A percentile compares a stretch with the other conserved stretches of the same genome.
phyloP scores from a whole-genome alignment of 1,140 invertebrate genomes.

The Neodiprion virginianus region DNA sequence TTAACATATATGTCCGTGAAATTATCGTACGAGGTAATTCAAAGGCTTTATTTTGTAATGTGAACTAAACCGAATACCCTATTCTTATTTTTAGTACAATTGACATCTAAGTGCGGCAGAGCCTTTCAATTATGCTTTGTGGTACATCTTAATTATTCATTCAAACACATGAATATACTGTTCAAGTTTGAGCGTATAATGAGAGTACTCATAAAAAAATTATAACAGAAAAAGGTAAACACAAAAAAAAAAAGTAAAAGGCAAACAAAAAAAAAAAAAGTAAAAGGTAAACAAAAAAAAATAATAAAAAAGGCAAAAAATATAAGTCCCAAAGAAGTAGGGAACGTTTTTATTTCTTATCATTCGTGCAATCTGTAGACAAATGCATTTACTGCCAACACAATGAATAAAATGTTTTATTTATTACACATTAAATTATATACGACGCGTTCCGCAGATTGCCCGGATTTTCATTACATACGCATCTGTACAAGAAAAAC shows the following conservation, averaged over 20 bases:
- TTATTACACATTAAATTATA: not conserved
- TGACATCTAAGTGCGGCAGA: no score
- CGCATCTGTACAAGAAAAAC: not conserved
- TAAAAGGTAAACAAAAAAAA: not conserved
- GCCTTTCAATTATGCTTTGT: no score
- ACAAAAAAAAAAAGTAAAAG: not conserved
- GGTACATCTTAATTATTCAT: no score
- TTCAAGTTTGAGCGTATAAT: no score
- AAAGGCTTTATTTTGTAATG: no score
- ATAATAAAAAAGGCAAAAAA: not conserved
- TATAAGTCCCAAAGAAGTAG: conserved; percentile 2
- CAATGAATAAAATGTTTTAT: not conserved
- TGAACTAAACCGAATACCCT: no score
- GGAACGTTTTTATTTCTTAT: not conserved
- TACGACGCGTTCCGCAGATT: not conserved
- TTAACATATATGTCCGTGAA: not conserved
- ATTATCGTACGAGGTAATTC: not conserved
- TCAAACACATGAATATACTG: no score
- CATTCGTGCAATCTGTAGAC: conserved; percentile 2
- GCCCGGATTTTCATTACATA: not conserved
- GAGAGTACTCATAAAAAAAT: no score
- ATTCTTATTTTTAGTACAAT: no score
- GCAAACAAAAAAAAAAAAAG: not conserved
- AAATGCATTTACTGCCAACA: conserved; percentile 1
- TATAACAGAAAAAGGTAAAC: not conserved